Base-by-base conservation (phyloP, 2,113 vertebrate species). In the Phaetusa simplex region DNA sequence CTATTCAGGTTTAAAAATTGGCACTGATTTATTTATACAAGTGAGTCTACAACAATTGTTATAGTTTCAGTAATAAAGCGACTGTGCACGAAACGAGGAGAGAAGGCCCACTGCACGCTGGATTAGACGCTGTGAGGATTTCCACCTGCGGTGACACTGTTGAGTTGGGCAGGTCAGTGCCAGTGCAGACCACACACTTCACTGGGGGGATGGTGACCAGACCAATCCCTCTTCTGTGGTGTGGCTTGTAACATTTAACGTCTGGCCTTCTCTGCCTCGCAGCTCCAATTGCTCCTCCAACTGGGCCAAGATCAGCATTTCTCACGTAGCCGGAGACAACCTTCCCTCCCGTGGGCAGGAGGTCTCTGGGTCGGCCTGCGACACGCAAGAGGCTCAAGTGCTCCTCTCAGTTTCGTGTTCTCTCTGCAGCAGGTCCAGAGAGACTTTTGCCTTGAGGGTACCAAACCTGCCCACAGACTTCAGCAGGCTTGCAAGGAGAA, bases 271-370 rank as follows among this genome's bases (percentile, higher is more conserved):
- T 62, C 36, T 92, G 30, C 18, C 30, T 76, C 12, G 2, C 27
- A 89, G 53, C 36, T 84, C 38, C 32, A 50, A 7, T 8, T 80
- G 26, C 43, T 92, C 67, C 59, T 73, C 55, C 56, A 52, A 2
- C 23, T 0, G 0, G 27, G 34, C 6, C 59, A 49, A 66, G 38
- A 82, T 5, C 38, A 71, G n/a, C n/a, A 62, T 42, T 90, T 49
- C 66, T 74, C 42, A 67, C 11, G 15, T 0, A 90, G n/a, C 4
- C 56, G 53, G 49, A 52, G 29, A 36, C 0, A 0, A 66, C 5
- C 9, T 82, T 70, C 40, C 36, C 21, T 72, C 12, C 59, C 1
- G 0, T 12, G 52, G 61, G 42, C 30, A 24, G 11, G 19, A 80
- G 7, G 9, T 74, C 36, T 82, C 86, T 0, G 1, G 34, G 21